A percentile compares a stretch with the other conserved stretches of the same genome.
Conservation (phyloP, 30 jellyfish, hydroid and myxozoan genomes). For the Aurelia aurita complex sp. Pacific region DNA sequence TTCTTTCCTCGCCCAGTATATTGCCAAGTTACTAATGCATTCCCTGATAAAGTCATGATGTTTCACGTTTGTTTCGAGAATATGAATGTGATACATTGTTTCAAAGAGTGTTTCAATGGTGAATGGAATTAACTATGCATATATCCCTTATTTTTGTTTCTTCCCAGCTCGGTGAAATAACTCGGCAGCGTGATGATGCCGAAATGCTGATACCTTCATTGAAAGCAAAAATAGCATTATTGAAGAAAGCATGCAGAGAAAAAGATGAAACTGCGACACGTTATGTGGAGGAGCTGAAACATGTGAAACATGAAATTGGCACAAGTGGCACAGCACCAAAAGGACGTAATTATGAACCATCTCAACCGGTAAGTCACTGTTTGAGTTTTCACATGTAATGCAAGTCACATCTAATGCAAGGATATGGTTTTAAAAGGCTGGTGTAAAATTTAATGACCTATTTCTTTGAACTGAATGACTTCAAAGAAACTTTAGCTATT, state of each 20-base stretch:
- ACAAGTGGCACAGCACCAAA: background rate
- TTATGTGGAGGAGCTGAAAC: slow-evolving; percentile 51
- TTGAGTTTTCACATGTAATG: background rate
- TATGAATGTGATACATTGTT: too few relatives aligned
- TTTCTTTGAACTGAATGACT: too few relatives aligned
- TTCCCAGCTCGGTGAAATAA: slow-evolving; percentile 80
- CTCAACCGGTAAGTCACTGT: slow-evolving; percentile 12
- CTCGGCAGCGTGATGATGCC: slow-evolving; percentile 96
- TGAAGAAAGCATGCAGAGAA: slow-evolving; percentile 82
- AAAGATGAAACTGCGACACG: slow-evolving; percentile 83
- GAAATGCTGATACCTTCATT: slow-evolving; percentile 88
- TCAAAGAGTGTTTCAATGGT: too few relatives aligned
- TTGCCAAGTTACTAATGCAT: too few relatives aligned
- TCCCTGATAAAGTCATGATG: too few relatives aligned
- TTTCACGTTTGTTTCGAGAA: too few relatives aligned
- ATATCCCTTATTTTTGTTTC: background rate
- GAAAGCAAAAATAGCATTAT: slow-evolving; percentile 77
- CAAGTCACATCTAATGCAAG: too few relatives aligned
- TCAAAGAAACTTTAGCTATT: too few relatives aligned
- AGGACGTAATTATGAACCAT: slow-evolving; percentile 10
- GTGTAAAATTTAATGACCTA: too few relatives aligned
- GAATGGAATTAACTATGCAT: background rate
- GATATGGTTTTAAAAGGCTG: too few relatives aligned
- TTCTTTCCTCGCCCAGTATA: too few relatives aligned
- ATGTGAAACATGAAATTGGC: slow-evolving; percentile 40